These are phyloP conservation scores for Adrianichthys oophorus DNA, from an alignment of 2,797 vertebrate genomes.

Conservation along the genomic window DNA sequence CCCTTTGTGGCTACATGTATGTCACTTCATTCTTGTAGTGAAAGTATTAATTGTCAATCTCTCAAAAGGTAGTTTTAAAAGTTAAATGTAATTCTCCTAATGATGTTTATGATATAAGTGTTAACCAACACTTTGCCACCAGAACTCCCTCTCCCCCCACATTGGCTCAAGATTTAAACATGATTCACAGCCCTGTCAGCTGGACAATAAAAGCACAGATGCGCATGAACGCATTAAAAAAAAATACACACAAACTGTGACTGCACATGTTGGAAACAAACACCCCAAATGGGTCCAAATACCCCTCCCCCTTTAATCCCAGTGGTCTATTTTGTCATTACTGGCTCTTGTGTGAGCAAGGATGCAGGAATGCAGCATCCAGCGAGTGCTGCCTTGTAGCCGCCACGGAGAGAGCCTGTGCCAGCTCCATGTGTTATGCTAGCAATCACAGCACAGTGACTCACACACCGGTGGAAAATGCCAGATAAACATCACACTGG, in stretches of 20 bases:
- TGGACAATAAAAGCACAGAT: slow-evolving; percentile 35
- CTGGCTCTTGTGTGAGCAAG: slow-evolving; percentile 34
- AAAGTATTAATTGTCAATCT: no score
- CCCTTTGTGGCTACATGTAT: no score
- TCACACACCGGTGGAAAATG: slow-evolving; percentile 70
- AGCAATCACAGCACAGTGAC: slow-evolving; percentile 65
- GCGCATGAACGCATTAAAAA: slow-evolving; percentile 24
- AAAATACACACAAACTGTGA: slow-evolving; percentile 23
- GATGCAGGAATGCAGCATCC: slow-evolving; percentile 52
- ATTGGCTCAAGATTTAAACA: slow-evolving; percentile 18
- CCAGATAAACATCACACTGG: slow-evolving; percentile 74
- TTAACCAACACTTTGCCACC: no score
- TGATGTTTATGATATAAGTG: no score
- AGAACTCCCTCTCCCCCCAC: background rate
- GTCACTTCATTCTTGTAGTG: no score
- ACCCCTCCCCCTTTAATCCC: slow-evolving; percentile 24
- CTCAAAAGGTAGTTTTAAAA: no score
- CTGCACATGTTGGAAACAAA: slow-evolving; percentile 31
- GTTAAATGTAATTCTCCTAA: no score
- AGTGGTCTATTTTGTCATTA: slow-evolving; percentile 30
- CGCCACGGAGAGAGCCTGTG: slow-evolving; percentile 32
- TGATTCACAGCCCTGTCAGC: slow-evolving; percentile 9
- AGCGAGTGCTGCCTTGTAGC: slow-evolving; percentile 51
- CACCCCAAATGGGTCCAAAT: slow-evolving; percentile 18
- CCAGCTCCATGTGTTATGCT: slow-evolving; percentile 53